A percentile compares a stretch with the other conserved stretches of the same genome.
Conservation (phyloP, 37 sponge, comb jelly and placozoan genomes). For the Diacarnus erythraeanus region DNA sequence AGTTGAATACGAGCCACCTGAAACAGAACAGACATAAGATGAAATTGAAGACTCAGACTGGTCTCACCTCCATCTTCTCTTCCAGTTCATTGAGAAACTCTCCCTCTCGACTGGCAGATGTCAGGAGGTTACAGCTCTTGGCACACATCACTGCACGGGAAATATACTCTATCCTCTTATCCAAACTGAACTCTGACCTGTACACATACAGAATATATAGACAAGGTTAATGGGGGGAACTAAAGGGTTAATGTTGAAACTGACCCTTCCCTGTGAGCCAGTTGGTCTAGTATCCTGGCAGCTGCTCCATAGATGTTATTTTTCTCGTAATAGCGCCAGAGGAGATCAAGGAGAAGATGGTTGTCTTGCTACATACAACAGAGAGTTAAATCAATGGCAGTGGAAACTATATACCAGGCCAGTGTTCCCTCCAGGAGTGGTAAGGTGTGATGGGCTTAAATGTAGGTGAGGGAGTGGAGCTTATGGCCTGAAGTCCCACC, state of each 20-base stretch:
- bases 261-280: slow-evolving; percentile 70
- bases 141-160: slow-evolving; percentile 98
- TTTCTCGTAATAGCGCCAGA: slow-evolving; percentile 97
- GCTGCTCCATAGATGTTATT: slow-evolving; percentile 85
- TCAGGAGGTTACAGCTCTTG: slow-evolving; percentile 71
- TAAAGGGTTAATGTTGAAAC: not conserved
- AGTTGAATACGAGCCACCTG: slow-evolving; percentile 90
- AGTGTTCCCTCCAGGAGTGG: too few relatives aligned
- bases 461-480: too few relatives aligned
- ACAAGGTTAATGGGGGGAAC: slow-evolving; percentile 4
- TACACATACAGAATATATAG: not conserved
- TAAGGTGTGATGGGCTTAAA: too few relatives aligned
- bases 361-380: slow-evolving; percentile 4
- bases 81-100: slow-evolving; percentile 93
- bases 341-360: slow-evolving; percentile 52
- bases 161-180: slow-evolving; percentile 89
- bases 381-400: not conserved
- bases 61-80: slow-evolving; percentile 92
- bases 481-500: not conserved
- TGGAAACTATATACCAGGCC: too few relatives aligned
- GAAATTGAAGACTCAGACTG: not conserved
- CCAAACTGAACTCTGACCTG: slow-evolving; percentile 58
- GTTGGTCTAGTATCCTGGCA: slow-evolving; percentile 81
- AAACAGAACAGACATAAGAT: not conserved
- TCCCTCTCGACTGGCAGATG: slow-evolving; percentile 55